These are phyloP conservation scores for Artemia sinica DNA, from an alignment of 2,888 invertebrate species.

Conservation along the genomic window DNA sequence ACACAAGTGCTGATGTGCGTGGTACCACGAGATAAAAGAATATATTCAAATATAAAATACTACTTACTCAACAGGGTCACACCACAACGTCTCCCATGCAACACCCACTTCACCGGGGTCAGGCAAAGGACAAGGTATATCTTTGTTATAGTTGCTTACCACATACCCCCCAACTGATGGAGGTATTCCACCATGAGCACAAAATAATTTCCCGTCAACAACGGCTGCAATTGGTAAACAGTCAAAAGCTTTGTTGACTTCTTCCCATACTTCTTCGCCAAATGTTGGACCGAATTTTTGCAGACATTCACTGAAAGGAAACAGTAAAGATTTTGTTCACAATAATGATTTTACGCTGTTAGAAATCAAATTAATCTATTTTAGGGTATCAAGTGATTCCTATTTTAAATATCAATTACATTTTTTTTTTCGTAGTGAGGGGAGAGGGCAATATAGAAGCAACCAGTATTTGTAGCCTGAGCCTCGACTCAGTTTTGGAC, in stretches of 20 bases:
- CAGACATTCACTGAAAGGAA: slow-evolving; percentile 43
- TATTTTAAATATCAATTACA: no score
- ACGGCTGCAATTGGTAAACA: slow-evolving; percentile 51
- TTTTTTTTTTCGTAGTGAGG: no score
- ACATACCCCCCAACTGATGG: slow-evolving; percentile 46
- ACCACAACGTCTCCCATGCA: slow-evolving; percentile 64
- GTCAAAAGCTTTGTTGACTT: slow-evolving; percentile 52
- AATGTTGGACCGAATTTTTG: slow-evolving; percentile 46
- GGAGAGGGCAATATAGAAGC: no score
- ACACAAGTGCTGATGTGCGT: no score
- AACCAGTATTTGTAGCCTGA: no score
- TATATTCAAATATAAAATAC: background rate
- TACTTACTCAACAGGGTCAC: slow-evolving; percentile 39
- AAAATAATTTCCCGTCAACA: slow-evolving; percentile 57
- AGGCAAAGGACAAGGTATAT: slow-evolving; percentile 45
- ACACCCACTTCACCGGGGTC: slow-evolving; percentile 51
- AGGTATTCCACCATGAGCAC: slow-evolving; percentile 61
- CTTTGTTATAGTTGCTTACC: slow-evolving; percentile 43
- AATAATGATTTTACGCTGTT: no score
- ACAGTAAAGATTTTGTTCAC: no score
- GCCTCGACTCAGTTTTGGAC: no score
- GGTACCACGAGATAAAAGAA: no score
- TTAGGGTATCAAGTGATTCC: no score
- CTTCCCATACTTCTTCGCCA: slow-evolving; percentile 48
- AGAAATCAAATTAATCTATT: no score